Evolutionary conservation across 2,797 vertebrate genomes (phyloP).

Genomic region (Spinus olivaceus): DNA sequence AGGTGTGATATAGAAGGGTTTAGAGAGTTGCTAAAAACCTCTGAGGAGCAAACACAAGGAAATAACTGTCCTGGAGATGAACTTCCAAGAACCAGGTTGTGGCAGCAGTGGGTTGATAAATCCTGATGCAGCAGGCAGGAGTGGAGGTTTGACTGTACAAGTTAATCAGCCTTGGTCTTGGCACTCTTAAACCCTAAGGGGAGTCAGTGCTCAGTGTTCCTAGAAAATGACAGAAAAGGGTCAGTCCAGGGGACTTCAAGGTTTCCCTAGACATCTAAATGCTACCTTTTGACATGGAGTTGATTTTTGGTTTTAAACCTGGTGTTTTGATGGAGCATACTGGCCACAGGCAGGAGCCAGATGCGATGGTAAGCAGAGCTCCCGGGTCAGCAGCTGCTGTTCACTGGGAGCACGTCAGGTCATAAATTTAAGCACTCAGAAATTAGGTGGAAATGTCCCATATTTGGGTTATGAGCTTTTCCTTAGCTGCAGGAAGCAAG

Average conservation of each 20-base stretch:
- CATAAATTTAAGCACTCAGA: not conserved
- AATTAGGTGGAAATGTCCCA: not conserved
- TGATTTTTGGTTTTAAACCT: not conserved
- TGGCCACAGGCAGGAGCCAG: rapidly evolving
- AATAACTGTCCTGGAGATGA: not conserved
- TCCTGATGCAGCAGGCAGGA: not conserved
- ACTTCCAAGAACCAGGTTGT: not conserved
- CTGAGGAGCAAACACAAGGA: not conserved
- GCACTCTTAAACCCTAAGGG: rapidly evolving
- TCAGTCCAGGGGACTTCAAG: not conserved
- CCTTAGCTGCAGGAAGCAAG: not conserved
- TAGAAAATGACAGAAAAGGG: not conserved
- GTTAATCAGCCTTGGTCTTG: not conserved
- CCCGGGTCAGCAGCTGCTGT: not conserved
- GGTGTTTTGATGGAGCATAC: not conserved
- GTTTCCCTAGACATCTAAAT: not conserved
- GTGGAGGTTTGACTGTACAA: not conserved
- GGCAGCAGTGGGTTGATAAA: not conserved
- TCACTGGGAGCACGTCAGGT: not conserved
- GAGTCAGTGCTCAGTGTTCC: not conserved
- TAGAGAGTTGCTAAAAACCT: not conserved
- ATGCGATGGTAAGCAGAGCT: not conserved
- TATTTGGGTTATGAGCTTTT: not conserved
- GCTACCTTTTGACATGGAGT: not conserved
- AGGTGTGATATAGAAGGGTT: not conserved